Evolutionary conservation across 1,140 invertebrate genomes (phyloP), one percentile per base, ranked within the genome.

Genomic region (Lethocerus indicus): DNA sequence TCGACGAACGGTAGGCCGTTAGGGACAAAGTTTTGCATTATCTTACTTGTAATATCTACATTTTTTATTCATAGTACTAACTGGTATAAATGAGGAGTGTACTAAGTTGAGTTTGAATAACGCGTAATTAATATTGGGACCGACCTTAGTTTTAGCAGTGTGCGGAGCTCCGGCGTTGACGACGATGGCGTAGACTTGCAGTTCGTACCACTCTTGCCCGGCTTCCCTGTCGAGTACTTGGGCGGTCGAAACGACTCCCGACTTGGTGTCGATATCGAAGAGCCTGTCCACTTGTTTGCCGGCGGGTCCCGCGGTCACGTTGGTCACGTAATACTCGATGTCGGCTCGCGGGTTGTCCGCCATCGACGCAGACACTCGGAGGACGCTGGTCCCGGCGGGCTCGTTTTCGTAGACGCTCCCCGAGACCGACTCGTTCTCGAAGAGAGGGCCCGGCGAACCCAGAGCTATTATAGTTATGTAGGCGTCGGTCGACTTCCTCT

Each of bases 271-370:
- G 55, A 98, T 82, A 58, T 84, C 83, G 62, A 98, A 90, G 48
- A 88, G 71, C 56, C 82, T 75, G 61, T 87, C 83, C 53, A 83
- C 80, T 64, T 84, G 81, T 44, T 68, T 70, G 46, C 78, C 81
- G 60, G 75, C 75, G n/a, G n/a, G n/a, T 13, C 64, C 61, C 21
- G 70, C 70, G 32, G 89, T 90, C 60, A 89, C 81, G 66, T 90
- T 93, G 47, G 87, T 85, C 60, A 94, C 82, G 67, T 88, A 94
- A 69, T 91, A 94, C 61, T 91, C 87, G 58, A 93, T 71, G 51
- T 80, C 79, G 37, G 68, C 67, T 56, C 67, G 66, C 6, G 67
- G 64, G 41, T 55, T 56, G 40, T 49, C 60, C 50, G 51, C 59
- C 56, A 71, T 68, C 27, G 74, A 70, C 49, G 85, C 87, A 25